Percentiles rank a stretch among this genome's conserved stretches.
Conservation (phyloP, 1,140 invertebrate genomes). For the Conus betulinus region DNA sequence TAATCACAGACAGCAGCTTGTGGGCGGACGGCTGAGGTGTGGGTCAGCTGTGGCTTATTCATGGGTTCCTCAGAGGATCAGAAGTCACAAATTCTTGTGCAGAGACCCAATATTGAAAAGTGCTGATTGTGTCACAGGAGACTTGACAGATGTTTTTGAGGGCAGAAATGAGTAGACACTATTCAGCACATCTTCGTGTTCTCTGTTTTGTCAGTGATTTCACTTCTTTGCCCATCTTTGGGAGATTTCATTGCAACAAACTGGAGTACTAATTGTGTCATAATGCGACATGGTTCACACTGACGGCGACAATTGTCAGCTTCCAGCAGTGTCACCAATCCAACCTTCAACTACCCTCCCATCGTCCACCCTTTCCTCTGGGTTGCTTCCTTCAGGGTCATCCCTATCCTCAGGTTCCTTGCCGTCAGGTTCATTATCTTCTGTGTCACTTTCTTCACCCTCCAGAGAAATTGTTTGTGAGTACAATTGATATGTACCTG, state of each 20-base stretch:
- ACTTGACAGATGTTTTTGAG: too few relatives aligned
- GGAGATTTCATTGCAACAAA: not conserved
- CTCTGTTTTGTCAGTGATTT: too few relatives aligned
- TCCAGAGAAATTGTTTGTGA: not conserved
- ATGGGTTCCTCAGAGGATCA: not conserved
- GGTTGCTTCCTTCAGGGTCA: not conserved
- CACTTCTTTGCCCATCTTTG: not conserved
- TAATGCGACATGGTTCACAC: conserved; percentile 21
- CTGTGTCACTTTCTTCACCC: not conserved
- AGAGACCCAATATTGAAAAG: too few relatives aligned
- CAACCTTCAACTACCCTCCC: not conserved
- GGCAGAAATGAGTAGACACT: too few relatives aligned
- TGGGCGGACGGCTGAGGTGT: not conserved
- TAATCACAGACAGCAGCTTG: not conserved
- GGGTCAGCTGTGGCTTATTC: not conserved
- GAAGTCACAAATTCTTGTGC: not conserved
- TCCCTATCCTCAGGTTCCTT: not conserved
- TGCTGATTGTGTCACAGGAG: too few relatives aligned
- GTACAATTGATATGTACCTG: not conserved
- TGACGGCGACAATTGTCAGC: conserved; percentile 19
- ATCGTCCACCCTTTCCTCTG: not conserved
- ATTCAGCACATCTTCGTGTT: too few relatives aligned
- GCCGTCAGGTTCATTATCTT: not conserved
- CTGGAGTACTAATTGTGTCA: not conserved
- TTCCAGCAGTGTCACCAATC: conserved; percentile 2